phyloP scores from a whole-genome alignment of 1,140 invertebrate genomes.

The Heliothis virescens region DNA sequence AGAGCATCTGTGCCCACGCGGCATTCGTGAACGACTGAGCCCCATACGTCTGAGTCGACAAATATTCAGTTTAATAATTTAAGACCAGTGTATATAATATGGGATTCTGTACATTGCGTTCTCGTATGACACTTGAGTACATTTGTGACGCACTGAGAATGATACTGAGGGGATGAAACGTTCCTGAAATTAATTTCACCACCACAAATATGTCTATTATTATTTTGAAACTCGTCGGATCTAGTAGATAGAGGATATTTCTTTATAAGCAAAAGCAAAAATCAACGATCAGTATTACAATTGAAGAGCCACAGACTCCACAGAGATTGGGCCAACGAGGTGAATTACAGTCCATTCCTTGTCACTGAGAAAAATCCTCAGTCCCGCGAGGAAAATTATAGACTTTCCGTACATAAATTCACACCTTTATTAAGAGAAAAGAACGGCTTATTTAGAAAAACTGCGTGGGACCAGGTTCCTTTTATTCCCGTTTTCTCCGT shows the following conservation, averaged over 20 bases:
- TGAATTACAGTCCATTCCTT: no score
- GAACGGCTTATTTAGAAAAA: no score
- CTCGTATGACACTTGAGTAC: slow-evolving; percentile 68
- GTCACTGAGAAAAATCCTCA: no score
- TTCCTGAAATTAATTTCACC: background rate
- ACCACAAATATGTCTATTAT: background rate
- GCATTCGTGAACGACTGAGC: slow-evolving; percentile 73
- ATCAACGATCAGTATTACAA: slow-evolving; percentile 1
- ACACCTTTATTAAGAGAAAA: no score
- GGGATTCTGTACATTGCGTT: slow-evolving; percentile 64
- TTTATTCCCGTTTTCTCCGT: no score
- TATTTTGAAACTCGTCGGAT: background rate
- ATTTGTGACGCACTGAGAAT: slow-evolving; percentile 63
- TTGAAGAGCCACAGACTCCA: background rate
- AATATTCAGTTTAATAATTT: slow-evolving; percentile 84
- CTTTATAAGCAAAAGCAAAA: slow-evolving; percentile 1
- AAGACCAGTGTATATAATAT: slow-evolving; percentile 74
- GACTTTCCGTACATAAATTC: no score
- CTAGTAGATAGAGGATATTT: background rate
- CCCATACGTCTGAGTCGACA: slow-evolving; percentile 66
- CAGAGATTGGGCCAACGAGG: no score
- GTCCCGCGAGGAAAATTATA: no score
- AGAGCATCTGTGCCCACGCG: slow-evolving; percentile 75
- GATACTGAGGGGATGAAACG: slow-evolving; percentile 61
- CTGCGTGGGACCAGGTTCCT: no score